Evolutionary conservation across 2,797 vertebrate species (phyloP), one percentile per base, ranked within the genome.

Genomic region (Hippocampus kuda): DNA sequence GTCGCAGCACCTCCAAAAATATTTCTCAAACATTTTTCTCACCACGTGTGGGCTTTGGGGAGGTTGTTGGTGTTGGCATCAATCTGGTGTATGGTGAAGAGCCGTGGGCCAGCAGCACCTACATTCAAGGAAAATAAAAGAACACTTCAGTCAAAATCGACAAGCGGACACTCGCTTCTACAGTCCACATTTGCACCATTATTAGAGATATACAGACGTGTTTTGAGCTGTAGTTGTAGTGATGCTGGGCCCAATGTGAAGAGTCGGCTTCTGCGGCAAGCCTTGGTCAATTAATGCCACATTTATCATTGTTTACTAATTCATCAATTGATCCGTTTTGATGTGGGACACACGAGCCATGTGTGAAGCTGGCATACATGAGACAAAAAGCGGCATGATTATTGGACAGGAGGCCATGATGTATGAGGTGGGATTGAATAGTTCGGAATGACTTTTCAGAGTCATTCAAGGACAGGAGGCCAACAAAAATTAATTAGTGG

Each of bases 1-100:
- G 38, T n/a, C 22, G 24, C 5, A 4, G 15, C n/a, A 18, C 16
- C 12, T 8, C 4, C 16, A 22, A 54, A 38, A 6, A 51, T 18
- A 24, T 27, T 59, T 65, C 34, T 22, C 56, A 64, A 18, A 54
- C 8, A 60, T 26, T 62, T 60, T 38, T 68, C 93, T 92, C 83
- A 98, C 96, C 96, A 98, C 12, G 96, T 98, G 75, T 98, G 96
- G 75, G 96, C 96, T 89, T 98, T 98, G 24, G 96, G 96, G 87
- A 98, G 80, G 79, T 98, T 96, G 75, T 98, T 94, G 63, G 94
- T 92, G 86, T 91, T 97, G 88, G 95, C 95, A 30, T 98, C 96
- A 1, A 98, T 98, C 91, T 97, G 94, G 87, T 98, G 96, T 71
- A 98, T 97, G 69, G 96, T 98, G 63, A 98, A 98, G 77, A 98